Base-by-base conservation (phyloP, 2,113 vertebrate species). In the Meleagris gallopavo region DNA sequence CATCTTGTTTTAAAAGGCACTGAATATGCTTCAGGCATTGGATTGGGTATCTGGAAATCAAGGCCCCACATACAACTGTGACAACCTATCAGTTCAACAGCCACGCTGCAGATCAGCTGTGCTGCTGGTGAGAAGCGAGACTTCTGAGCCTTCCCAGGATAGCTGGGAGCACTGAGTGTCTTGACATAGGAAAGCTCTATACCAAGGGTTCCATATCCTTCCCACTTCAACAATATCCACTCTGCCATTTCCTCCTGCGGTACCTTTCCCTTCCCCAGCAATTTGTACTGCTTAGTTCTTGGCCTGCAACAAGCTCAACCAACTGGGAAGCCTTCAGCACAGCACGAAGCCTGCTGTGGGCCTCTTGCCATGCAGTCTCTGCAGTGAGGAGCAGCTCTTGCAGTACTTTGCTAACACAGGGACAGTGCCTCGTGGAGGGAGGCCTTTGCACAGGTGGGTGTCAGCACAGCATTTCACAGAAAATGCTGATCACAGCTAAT, bases 111-210 rank as follows among this genome's bases (percentile, higher is more conserved):
- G 58, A 40, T 6, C 86, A 66, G 1, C 12, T 58, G 3, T 0
- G 2, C n/a, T 19, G 19, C 17, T 1, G 19, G 27, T 0, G 7
- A 65, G 25, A 30, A 72, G 18, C 0, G 34, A 12, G 46, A 11
- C 34, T 34, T 3, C 52, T 2, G 7, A 24, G 40, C 16, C 20
- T 48, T 58, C 4, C 4, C 0, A 13, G 72, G 58, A 5, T 25
- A 9, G 32, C 0, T 19, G 45, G 48, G 57, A 80, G 30, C 67
- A 0, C 0, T 2, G 2, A 19, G 38, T 4, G 13, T 36, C 30
- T 4, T 4, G 10, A 36, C 30, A 34, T 27, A 0, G 0, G 0
- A 36, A n/a, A 25, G 36, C 27, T 70, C 48, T 46, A 21, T 4
- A 13, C 11, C 6, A 67, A 46, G 57, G 17, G 13, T 2, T 46